Percentiles rank a stretch among this genome's conserved stretches.
Evolutionary conservation across 2,113 vertebrate species (phyloP).

Genomic region (Mirza zaza): DNA sequence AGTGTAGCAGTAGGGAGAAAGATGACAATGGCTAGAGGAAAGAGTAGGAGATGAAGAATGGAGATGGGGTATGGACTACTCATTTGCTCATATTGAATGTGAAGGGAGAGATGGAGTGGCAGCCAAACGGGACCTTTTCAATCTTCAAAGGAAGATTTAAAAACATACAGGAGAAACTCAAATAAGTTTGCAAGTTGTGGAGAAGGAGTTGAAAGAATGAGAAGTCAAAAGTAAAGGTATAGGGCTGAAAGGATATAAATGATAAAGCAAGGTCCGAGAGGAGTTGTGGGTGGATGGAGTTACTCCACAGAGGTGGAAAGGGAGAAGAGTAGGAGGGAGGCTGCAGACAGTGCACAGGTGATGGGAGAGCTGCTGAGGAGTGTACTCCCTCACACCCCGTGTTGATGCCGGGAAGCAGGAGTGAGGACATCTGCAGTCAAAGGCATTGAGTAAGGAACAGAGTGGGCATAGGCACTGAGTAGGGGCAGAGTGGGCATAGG

Average conservation of each 20-base stretch:
- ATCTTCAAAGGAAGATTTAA: not conserved
- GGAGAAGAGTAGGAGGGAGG: not conserved
- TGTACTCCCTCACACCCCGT: rapidly evolving
- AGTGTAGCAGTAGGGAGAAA: not conserved
- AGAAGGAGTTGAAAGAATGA: not conserved
- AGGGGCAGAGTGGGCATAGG: no score
- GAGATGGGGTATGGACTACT: no score
- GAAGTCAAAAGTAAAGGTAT: not conserved
- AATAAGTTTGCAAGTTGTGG: not conserved
- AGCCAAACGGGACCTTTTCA: not conserved
- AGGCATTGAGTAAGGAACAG: not conserved
- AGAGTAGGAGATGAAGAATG: not conserved
- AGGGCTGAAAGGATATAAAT: not conserved
- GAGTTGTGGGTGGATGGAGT: not conserved
- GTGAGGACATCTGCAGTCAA: not conserved
- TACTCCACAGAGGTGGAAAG: not conserved
- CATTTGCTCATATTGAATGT: not conserved
- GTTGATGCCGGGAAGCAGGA: not conserved
- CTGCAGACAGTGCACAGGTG: not conserved
- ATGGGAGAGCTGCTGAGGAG: not conserved
- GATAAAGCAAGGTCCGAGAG: not conserved
- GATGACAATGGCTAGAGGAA: not conserved
- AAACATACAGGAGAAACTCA: not conserved
- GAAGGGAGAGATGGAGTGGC: not conserved
- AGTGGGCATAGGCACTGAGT: no score